Conservation (phyloP, 2,113 vertebrate species). For the Bolborhynchus lineola region DNA sequence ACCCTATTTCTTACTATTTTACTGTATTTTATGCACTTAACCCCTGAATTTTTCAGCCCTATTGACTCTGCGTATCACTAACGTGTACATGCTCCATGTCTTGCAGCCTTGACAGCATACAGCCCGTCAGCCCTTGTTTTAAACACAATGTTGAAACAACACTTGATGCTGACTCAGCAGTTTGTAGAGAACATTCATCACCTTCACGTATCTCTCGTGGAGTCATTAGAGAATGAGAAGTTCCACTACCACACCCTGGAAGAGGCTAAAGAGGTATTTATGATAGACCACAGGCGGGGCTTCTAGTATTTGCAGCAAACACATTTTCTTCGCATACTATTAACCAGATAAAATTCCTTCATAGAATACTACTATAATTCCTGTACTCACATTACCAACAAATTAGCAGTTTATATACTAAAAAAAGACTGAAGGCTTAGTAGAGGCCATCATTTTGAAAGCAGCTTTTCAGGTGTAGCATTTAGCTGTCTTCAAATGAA, state of each 20-base stretch:
- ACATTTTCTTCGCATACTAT: neutral
- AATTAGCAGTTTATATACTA: neutral
- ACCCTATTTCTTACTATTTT: rapidly evolving
- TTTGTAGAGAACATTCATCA: constrained; percentile 74
- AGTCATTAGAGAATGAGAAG: constrained; percentile 73
- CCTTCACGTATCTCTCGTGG: constrained; percentile 76
- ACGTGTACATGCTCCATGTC: rapidly evolving
- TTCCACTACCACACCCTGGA: constrained; percentile 90
- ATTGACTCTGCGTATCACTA: rapidly evolving
- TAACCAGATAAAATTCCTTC: neutral
- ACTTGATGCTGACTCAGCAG: constrained; percentile 77
- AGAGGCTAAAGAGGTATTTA: constrained; percentile 81
- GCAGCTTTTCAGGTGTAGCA: neutral
- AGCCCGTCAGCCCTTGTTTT: constrained; percentile 74
- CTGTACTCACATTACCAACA: neutral
- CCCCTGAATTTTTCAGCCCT: neutral
- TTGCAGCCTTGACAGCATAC: constrained; percentile 74
- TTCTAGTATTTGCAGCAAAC: neutral
- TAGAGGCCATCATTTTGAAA: neutral
- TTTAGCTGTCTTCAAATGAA: neutral
- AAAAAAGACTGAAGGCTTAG: too few relatives aligned
- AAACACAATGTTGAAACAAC: constrained; percentile 83
- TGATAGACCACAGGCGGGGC: neutral
- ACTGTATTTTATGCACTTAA: rapidly evolving
- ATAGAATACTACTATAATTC: neutral